Percentiles rank a stretch among this genome's conserved stretches.
Conservation (phyloP, 2,113 vertebrate genomes). For the Cygnus atratus region DNA sequence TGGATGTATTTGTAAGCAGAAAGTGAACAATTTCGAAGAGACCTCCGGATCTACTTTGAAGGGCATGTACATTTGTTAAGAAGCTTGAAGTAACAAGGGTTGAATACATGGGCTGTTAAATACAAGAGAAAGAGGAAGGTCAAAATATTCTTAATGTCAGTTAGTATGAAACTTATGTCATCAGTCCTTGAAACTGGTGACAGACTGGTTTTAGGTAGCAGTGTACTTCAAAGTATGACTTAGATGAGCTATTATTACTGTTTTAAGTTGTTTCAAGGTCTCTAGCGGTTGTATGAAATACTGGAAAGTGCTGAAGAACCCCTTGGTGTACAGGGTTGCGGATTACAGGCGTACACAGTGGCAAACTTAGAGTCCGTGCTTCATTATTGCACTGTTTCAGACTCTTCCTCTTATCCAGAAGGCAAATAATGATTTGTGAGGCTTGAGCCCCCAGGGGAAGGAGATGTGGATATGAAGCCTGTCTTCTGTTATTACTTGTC, state of each 20-base stretch:
- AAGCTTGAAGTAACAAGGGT: neutral
- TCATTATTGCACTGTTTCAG: neutral
- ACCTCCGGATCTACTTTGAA: neutral
- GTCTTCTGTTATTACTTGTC: neutral
- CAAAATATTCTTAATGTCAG: neutral
- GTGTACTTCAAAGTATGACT: neutral
- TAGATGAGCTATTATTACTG: neutral
- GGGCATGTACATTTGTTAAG: neutral
- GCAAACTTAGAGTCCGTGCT: fast-evolving
- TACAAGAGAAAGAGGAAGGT: neutral
- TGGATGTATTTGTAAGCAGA: neutral
- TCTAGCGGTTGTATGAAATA: neutral
- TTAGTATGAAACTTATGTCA: neutral
- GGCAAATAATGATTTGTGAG: neutral
- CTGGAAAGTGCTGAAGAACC: neutral
- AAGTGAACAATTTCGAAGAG: neutral
- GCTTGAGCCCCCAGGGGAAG: neutral
- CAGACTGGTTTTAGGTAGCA: neutral
- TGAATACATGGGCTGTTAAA: neutral
- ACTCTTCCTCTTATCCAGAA: neutral
- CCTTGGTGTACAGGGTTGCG: neutral
- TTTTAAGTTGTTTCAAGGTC: neutral
- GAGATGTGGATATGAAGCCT: neutral
- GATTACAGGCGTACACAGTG: neutral
- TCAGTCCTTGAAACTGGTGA: neutral